Percentiles rank a stretch among this genome's conserved stretches.
Conservation (phyloP, 1,140 invertebrate species). For the Aphis gossypii region DNA sequence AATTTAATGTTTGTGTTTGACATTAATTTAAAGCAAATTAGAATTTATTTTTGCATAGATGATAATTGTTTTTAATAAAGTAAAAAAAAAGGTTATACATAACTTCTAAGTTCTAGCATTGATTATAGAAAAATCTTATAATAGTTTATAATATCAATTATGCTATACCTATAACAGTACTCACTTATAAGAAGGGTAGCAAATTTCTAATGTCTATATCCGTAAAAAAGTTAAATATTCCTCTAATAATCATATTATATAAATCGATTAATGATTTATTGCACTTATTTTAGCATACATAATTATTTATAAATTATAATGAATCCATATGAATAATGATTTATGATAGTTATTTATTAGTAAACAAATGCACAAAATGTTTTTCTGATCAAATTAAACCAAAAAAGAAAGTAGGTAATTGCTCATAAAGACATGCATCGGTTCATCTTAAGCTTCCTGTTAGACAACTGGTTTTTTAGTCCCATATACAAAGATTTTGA, state of each 20-base stretch:
- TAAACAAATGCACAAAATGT: background rate
- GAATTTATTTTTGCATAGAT: too few relatives aligned
- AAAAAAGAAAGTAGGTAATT: conserved; percentile 43
- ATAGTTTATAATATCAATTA: too few relatives aligned
- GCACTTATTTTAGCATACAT: background rate
- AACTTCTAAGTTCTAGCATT: too few relatives aligned
- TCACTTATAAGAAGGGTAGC: background rate
- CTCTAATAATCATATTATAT: background rate
- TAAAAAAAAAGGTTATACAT: too few relatives aligned
- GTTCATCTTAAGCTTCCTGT: conserved; percentile 43
- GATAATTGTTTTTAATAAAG: too few relatives aligned
- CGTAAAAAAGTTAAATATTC: background rate
- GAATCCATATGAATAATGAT: background rate
- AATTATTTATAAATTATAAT: background rate
- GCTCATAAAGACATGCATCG: conserved; percentile 36
- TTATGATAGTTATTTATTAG: background rate
- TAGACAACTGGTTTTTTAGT: conserved; percentile 43
- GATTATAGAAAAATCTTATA: too few relatives aligned
- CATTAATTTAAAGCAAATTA: too few relatives aligned
- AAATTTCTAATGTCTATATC: too few relatives aligned
- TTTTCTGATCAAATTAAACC: background rate
- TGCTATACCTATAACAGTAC: background rate
- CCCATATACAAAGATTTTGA: background rate
- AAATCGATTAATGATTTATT: background rate
- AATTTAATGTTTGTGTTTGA: too few relatives aligned